These are phyloP conservation scores for Aradophagus sp. DNA, from an alignment of 1,140 invertebrate genomes.

Conservation along the genomic window DNA sequence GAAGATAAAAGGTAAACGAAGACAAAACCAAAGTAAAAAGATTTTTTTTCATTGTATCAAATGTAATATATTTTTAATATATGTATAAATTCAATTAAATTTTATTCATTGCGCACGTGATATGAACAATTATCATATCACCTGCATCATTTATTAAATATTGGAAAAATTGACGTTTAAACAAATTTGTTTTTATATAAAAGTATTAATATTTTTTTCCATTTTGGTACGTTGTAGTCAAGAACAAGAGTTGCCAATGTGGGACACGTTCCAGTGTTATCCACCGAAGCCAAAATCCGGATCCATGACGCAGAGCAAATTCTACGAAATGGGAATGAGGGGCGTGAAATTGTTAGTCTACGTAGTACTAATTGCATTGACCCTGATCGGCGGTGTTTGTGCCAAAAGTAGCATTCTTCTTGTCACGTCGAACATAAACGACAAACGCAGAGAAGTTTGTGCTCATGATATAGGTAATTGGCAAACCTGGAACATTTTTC, in stretches of 20 bases:
- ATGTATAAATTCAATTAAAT: too few species aligned
- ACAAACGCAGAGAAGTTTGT: conserved; percentile 83
- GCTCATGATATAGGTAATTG: conserved; percentile 81
- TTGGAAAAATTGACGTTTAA: too few species aligned
- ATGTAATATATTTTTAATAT: too few species aligned
- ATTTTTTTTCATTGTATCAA: too few species aligned
- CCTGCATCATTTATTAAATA: too few species aligned
- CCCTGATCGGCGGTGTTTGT: conserved; percentile 84
- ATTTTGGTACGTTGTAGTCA: conserved; percentile 49
- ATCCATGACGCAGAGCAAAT: conserved; percentile 87
- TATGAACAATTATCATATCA: too few species aligned
- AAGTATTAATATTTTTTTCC: too few species aligned
- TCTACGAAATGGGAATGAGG: conserved; percentile 85
- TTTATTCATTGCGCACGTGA: too few species aligned
- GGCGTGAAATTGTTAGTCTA: conserved; percentile 88
- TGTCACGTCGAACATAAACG: conserved; percentile 88
- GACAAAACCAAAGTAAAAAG: too few species aligned
- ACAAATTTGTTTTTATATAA: too few species aligned
- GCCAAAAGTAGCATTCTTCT: conserved; percentile 88
- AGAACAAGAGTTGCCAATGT: conserved; percentile 85
- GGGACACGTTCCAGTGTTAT: conserved; percentile 92
- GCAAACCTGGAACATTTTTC: not conserved
- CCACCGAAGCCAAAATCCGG: conserved; percentile 87
- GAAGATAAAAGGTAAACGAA: too few species aligned
- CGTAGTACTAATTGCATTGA: conserved; percentile 84